A percentile compares a stretch with the other conserved stretches of the same genome.
Evolutionary conservation across 2,888 invertebrate genomes (phyloP).

Genomic region (Caradrina clavipalpis): DNA sequence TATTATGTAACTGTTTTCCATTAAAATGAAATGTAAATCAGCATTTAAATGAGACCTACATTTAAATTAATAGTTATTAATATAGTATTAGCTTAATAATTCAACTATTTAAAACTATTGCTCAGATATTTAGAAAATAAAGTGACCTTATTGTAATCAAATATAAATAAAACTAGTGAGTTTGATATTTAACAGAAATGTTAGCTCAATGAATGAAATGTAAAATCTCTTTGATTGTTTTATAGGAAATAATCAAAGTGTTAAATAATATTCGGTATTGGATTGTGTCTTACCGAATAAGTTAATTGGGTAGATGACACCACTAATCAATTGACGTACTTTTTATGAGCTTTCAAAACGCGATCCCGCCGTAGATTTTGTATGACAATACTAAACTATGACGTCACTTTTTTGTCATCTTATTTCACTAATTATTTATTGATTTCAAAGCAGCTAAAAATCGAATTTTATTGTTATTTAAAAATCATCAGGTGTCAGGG

Average conservation of each 20-base stretch:
- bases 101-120: conserved; percentile 41
- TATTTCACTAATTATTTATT: too few species aligned
- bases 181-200: conserved; percentile 51
- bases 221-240: conserved; percentile 44
- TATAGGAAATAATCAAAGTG: conserved; percentile 24
- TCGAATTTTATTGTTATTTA: too few species aligned
- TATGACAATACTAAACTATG: too few species aligned
- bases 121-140: conserved; percentile 48
- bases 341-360: too few species aligned
- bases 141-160: conserved; percentile 57
- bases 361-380: too few species aligned
- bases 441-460: too few species aligned
- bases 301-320: too few species aligned
- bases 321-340: too few species aligned
- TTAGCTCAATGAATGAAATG: conserved; percentile 35
- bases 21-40: not conserved
- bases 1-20: not conserved
- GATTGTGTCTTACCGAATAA: conserved; percentile 26
- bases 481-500: too few species aligned
- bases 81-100: conserved; percentile 36
- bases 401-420: too few species aligned
- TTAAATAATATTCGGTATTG: conserved; percentile 18
- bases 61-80: conserved; percentile 28
- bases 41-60: conserved; percentile 17
- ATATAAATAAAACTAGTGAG: conserved; percentile 32